Conservation (phyloP, 2,888 invertebrate genomes). For the Monopis laevigella region DNA sequence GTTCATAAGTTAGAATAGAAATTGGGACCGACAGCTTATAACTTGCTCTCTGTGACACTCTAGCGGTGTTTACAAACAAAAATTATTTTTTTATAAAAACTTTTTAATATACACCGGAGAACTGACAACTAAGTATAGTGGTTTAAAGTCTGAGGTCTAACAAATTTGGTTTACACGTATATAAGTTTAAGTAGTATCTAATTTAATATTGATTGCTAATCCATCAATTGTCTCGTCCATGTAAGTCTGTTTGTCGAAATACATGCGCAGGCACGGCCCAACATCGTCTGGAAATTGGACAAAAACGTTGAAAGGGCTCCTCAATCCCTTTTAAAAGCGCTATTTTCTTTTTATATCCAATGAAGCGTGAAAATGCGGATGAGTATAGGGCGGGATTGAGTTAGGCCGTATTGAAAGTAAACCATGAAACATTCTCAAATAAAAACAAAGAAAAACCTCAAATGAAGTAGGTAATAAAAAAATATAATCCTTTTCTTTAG, state of each 20-base stretch:
- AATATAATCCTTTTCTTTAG: conserved; percentile 21
- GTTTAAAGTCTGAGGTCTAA: too few species aligned
- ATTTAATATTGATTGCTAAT: too few species aligned
- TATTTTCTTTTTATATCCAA: conserved; percentile 50
- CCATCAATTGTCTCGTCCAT: background rate
- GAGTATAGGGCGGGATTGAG: conserved; percentile 30
- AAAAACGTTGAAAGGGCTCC: conserved; percentile 40
- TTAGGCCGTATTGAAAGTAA: conserved; percentile 29
- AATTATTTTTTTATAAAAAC: too few species aligned
- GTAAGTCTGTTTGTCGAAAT: conserved; percentile 22
- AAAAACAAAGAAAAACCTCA: conserved; percentile 23
- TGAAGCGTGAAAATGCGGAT: conserved; percentile 48
- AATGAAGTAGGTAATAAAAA: conserved; percentile 13
- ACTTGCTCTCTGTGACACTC: too few species aligned
- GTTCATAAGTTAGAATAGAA: too few species aligned
- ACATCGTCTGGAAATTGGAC: conserved; percentile 32
- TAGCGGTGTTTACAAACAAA: too few species aligned
- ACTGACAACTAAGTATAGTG: too few species aligned
- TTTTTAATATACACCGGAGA: too few species aligned
- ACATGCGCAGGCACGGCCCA: conserved; percentile 33
- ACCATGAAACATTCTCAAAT: conserved; percentile 29
- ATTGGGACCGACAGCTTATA: too few species aligned
- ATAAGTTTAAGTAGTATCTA: too few species aligned
- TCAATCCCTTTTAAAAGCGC: conserved; percentile 43
- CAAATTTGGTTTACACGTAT: too few species aligned